Evolutionary conservation across 1,140 invertebrate genomes (phyloP), one percentile per base, ranked within the genome.

Genomic region (Homarus americanus): DNA sequence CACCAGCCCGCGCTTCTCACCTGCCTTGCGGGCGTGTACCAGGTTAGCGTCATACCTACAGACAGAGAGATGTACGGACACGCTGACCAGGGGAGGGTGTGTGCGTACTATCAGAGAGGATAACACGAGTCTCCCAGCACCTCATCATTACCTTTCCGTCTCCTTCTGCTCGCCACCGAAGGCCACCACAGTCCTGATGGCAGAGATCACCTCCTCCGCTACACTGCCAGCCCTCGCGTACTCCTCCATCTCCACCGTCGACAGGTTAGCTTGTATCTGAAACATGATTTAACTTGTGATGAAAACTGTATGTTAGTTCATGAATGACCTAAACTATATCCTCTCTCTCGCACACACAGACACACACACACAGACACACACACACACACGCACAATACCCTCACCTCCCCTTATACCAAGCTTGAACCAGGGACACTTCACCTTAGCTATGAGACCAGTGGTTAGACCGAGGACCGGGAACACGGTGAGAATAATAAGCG

Each of bases 101-200:
- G 53, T 10, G 24, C 10, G 53, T 12, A 58, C 53, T 58, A 58
- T 58, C 10, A 24, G 10, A 58, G 24, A 12, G 24, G 24, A 58
- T 58, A 10, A 58, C 24, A 58, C n/a, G n/a, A n/a, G n/a, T n/a
- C 66, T 32, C 32, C 66, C 32, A 5, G n/a, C 34, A 10, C 28
- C 12, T 7, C n/a, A 38, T n/a, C 20, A 63, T 85, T 91, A 94
- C 93, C 97, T 95, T 28, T 95, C 93, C 2, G 96, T 94, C 94
- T 98, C 97, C 93, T 96, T 96, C 36, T 94, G 92, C 93, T 98
- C 96, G 10, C 97, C 97, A 89, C 96, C 96, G 92, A 98, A 97
- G 0, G 97, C 96, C 38, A 96, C 96, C 0, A 98, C 97, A 0
- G 97, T 98, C 38, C 96, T 95, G 28, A 98, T 96, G 2, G 96